Percentiles rank a stretch among this genome's conserved stretches.
Conservation (phyloP, 2,888 invertebrate species). For the Drosophila kambysellisi region DNA sequence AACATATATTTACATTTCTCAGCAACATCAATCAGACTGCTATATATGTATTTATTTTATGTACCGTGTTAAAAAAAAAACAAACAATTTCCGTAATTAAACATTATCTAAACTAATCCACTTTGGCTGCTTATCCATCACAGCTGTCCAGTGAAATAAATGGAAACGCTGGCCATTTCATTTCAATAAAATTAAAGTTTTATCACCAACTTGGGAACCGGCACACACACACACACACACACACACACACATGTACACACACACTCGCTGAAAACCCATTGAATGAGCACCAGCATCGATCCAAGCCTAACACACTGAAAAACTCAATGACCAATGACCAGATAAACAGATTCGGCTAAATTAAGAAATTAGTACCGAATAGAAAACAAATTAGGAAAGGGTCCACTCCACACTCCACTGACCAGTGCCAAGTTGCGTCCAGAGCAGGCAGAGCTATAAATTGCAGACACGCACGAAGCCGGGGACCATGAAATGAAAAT, state of each 20-base stretch:
- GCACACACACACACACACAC: conserved; percentile 1
- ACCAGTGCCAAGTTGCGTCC: neutral
- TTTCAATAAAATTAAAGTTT: conserved; percentile 75
- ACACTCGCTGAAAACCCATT: conserved; percentile 24
- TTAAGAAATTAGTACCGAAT: conserved; percentile 81
- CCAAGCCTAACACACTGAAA: conserved; percentile 50
- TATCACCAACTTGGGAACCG: conserved; percentile 70
- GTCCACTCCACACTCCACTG: conserved; percentile 32
- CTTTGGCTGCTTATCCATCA: conserved; percentile 46
- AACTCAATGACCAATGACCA: conserved; percentile 55
- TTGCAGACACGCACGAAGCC: conserved; percentile 44
- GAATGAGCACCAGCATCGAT: conserved; percentile 66
- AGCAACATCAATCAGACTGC: neutral
- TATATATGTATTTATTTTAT: neutral
- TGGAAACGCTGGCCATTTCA: conserved; percentile 58
- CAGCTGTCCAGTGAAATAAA: conserved; percentile 29
- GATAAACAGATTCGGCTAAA: conserved; percentile 54
- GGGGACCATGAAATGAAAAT: conserved; percentile 66
- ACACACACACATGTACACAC: conserved; percentile 15
- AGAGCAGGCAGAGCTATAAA: conserved; percentile 37
- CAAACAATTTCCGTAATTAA: conserved; percentile 54
- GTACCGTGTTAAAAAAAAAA: conserved; percentile 4
- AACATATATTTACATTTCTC: neutral
- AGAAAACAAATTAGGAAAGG: conserved; percentile 81
- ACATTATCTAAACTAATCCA: conserved; percentile 64